Evolutionary conservation across 1,140 invertebrate species (phyloP).

Genomic region (Oryctes rhinoceros): DNA sequence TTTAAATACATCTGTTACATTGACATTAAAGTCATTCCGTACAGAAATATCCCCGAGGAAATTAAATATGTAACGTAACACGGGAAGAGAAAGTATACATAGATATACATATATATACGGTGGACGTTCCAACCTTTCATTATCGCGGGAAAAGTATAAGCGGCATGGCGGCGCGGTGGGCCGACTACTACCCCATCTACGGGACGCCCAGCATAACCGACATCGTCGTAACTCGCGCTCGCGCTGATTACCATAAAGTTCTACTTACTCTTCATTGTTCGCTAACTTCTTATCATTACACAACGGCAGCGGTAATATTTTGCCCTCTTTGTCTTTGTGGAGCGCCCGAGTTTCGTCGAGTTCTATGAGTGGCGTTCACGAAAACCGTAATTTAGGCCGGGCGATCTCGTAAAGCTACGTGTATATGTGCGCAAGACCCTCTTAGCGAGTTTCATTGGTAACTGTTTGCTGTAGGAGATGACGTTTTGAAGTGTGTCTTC

Average conservation of each 20-base stretch:
- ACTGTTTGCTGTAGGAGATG: no score
- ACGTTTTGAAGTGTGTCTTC: no score
- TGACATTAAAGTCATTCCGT: no score
- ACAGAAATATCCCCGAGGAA: background rate
- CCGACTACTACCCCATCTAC: background rate
- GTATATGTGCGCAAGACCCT: no score
- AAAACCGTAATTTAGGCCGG: no score
- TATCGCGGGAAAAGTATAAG: background rate
- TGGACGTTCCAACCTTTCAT: background rate
- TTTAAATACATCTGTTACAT: no score
- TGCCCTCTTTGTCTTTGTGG: background rate
- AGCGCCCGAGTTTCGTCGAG: background rate
- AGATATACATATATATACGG: background rate
- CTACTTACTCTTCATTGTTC: constrained; percentile 32
- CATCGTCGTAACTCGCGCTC: background rate
- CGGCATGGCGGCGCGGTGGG: background rate
- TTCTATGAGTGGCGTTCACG: no score
- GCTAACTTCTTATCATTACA: constrained; percentile 28
- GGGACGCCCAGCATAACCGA: background rate
- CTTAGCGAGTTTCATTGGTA: no score
- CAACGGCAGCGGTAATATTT: constrained; percentile 19
- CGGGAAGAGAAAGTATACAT: background rate
- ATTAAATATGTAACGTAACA: background rate
- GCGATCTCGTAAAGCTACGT: no score
- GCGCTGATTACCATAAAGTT: constrained; percentile 30